Percentiles rank a stretch among this genome's conserved stretches.
Conservation (phyloP, 2,113 vertebrate species). For the Loxodonta africana region DNA sequence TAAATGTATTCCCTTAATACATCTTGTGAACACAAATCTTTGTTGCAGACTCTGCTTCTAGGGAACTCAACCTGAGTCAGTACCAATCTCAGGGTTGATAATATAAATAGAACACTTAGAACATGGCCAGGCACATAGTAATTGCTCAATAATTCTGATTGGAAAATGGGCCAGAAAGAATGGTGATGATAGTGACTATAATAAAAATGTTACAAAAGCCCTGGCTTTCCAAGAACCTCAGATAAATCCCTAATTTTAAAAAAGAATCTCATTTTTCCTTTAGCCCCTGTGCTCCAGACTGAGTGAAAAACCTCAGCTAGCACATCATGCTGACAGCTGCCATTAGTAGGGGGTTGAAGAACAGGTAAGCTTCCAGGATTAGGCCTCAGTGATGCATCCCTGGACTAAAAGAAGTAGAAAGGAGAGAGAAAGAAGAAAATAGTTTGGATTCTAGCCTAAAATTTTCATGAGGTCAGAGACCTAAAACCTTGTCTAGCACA, state of each 20-base stretch:
- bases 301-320: background rate
- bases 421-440: background rate
- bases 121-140: background rate
- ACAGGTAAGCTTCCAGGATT: background rate
- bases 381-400: too few species aligned
- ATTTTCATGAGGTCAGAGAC: background rate
- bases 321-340: background rate
- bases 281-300: background rate
- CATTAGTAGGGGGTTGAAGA: background rate
- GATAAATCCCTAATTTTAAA: background rate
- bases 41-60: background rate
- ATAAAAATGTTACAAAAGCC: background rate
- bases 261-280: background rate
- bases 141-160: background rate
- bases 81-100: background rate
- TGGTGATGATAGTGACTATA: background rate
- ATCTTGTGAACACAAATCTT: background rate
- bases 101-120: background rate
- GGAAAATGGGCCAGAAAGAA: conserved; percentile 54
- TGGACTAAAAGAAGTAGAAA: background rate
- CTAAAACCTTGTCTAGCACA: background rate
- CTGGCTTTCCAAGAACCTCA: background rate
- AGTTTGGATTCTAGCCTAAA: background rate
- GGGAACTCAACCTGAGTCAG: background rate
- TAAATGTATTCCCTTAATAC: conserved; percentile 16